Base-by-base conservation (phyloP, 2,888 invertebrate species). In the Apotomis betuletana region DNA sequence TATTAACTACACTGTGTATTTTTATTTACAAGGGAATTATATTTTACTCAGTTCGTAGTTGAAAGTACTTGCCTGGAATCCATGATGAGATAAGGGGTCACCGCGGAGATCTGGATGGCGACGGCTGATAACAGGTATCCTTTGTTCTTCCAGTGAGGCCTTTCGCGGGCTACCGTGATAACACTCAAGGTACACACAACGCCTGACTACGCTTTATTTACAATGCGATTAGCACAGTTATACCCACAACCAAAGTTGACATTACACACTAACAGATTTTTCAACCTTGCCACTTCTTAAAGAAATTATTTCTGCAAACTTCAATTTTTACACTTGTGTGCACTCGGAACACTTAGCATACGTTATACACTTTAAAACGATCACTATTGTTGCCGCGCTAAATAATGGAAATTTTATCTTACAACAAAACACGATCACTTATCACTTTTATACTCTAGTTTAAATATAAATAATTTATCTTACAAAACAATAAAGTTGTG, bases 211-310 rank as follows among this genome's bases (percentile, higher is more conserved):
- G 87, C 82, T 82, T 77, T 92, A 88, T 92, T 92, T 92, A 90
- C 82, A 83, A 79, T 87, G 81, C 87, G 92, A 92, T 92, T 92
- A 92, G 83, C 91, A 88, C 82, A 78, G 83, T 88, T 85, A 87
- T 88, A 85, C 87, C 87, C 85, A 86, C 87, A 85, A 76, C 85
- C 85, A 87, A 88, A 89, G 90, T 90, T 88, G 89, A 90, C 91
- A 92, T 91, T 90, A 87, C 90, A 85, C 90, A 90, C 90, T 89
- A 87, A 88, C 86, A 79, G 87, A 88, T 88, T 90, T 87, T 88
- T 86, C 85, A 90, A 89, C 90, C 89, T 91, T 90, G 78, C 78
- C 74, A 74, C 73, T 78, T 77, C 82, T 81, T 80, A 79, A 85
- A 84, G 78, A 85, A 88, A 90, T 87, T 85, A 86, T 81, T 88